Evolutionary conservation across 2,113 vertebrate species (phyloP).

Genomic region (Cygnus atratus): DNA sequence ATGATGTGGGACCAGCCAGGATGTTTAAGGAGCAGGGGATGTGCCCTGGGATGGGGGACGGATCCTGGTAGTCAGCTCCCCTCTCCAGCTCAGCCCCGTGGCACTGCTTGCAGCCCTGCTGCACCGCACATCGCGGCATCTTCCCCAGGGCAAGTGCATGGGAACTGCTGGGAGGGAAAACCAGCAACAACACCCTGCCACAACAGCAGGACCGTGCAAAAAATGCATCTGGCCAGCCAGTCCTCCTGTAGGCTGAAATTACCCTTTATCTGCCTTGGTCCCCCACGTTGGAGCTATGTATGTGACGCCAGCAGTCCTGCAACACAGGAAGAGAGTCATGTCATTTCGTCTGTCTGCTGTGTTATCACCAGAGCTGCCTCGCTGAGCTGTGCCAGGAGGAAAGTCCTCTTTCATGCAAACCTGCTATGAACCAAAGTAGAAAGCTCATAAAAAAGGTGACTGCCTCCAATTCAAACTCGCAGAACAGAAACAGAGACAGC

Average conservation of each 20-base stretch:
- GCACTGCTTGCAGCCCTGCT: background rate
- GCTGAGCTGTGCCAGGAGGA: background rate
- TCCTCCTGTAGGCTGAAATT: background rate
- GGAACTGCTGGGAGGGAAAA: background rate
- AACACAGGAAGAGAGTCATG: background rate
- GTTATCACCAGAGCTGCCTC: background rate
- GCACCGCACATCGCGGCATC: rapidly evolving
- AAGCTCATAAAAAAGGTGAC: background rate
- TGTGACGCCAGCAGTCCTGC: background rate
- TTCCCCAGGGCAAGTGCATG: rapidly evolving
- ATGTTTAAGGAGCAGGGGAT: background rate
- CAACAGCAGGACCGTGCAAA: background rate
- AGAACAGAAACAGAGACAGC: background rate
- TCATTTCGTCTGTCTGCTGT: background rate
- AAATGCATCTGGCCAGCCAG: background rate
- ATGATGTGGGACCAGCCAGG: background rate
- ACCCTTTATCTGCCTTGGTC: background rate
- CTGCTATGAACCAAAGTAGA: background rate
- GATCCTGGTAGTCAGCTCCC: background rate
- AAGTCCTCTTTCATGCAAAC: slow-evolving; percentile 1
- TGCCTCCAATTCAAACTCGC: background rate
- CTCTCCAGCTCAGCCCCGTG: rapidly evolving
- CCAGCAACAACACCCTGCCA: background rate
- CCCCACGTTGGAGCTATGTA: rapidly evolving
- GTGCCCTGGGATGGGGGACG: rapidly evolving